Evolutionary conservation across 2,113 vertebrate species (phyloP), one percentile per base, ranked within the genome.

Genomic region (Amphiprion percula): DNA sequence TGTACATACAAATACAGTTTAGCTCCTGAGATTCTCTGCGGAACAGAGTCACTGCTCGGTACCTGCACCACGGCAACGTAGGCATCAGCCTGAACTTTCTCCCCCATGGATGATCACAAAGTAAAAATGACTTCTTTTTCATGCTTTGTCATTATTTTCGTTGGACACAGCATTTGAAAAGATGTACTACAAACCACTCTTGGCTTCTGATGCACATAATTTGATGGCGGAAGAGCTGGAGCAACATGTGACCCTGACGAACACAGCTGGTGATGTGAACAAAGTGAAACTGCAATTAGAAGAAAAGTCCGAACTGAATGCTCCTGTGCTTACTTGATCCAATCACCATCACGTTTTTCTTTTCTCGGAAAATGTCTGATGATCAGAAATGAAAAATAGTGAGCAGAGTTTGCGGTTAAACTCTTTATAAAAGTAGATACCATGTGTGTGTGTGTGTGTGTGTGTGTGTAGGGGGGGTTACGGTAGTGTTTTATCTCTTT

Each of bases 21-120:
- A 88, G 79, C 91, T 94, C 94, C 94, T 94, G 94, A 94, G 94
- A 91, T 92, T 84, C 76, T 91, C 78, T 26, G 52, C 75, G 79
- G 74, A 80, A 80, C 65, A 62, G 74, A 87, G 60, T 70, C 24
- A n/a, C 58, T 67, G 81, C 58, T 80, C 58, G 5, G 39, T 60
- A 68, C 44, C 87, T 44, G 44, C 65, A 70, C 78, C 71, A 24
- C 23, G 10, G 62, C 61, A 39, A 65, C 10, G 28, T 16, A 9
- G 26, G 41, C 81, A 58, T 67, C 79, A 21, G 23, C 4, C 4
- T 44, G 37, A 8, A 10, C 1, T 66, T 33, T 44, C 37, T 24
- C 23, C 50, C 50, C 16, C 41, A 44, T 23, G 53, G 28, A 47
- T 56, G 14, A 55, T 53, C 60, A 68, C 28, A 0, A 47, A 28